Evolutionary conservation across 2,797 vertebrate species (phyloP).

Genomic region (Oceanodroma leucorhoa): DNA sequence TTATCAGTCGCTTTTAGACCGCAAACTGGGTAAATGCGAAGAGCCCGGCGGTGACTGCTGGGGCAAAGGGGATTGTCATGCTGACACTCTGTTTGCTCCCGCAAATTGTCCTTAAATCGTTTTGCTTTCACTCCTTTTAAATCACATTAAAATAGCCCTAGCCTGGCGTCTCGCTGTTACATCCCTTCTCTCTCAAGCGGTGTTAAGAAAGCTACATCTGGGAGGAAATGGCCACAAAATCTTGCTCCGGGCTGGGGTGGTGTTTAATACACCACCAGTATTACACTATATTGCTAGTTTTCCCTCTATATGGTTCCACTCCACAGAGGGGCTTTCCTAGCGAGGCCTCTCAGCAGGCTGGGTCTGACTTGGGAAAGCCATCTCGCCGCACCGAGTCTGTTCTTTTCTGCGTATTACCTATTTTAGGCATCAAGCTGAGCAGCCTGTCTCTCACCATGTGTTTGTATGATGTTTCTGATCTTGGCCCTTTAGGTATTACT

Average conservation of each 20-base stretch:
- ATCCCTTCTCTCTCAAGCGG: not conserved
- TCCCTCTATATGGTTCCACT: rapidly evolving
- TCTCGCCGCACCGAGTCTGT: rapidly evolving
- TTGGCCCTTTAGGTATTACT: not conserved
- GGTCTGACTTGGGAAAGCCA: not conserved
- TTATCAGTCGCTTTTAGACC: not conserved
- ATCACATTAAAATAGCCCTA: not conserved
- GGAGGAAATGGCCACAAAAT: not conserved
- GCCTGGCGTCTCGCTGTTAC: not conserved
- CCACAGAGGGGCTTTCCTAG: not conserved
- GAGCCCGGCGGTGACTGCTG: not conserved
- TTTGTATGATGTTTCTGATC: not conserved
- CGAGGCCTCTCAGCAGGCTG: not conserved
- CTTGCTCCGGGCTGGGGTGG: not conserved
- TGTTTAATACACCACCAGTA: not conserved
- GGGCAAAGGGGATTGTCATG: not conserved
- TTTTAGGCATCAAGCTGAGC: not conserved
- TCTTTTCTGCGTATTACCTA: not conserved
- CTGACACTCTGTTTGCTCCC: not conserved
- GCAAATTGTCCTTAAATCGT: not conserved
- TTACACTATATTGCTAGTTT: not conserved
- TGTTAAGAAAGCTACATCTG: not conserved
- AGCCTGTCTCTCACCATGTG: not conserved
- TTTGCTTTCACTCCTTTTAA: not conserved
- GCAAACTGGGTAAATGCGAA: not conserved